Conservation (phyloP, 2,113 vertebrate species). For the Xenus cinereus region DNA sequence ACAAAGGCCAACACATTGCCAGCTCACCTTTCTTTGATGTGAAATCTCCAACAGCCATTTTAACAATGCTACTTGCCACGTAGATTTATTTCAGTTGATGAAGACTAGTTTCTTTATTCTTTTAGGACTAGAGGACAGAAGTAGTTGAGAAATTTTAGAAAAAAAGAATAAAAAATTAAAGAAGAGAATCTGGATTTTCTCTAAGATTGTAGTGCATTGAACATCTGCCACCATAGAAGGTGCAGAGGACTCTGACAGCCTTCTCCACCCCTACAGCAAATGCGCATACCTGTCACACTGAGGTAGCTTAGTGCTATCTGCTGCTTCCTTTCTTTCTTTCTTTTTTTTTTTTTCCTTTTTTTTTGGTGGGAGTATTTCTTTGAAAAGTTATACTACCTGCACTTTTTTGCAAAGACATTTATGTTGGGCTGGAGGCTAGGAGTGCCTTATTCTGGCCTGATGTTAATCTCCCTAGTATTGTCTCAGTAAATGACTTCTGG, state of each 20-base stretch:
- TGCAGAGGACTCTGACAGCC: background rate
- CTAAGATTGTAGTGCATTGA: background rate
- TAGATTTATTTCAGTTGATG: background rate
- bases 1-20: background rate
- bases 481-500: background rate
- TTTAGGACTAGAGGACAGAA: background rate
- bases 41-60: background rate
- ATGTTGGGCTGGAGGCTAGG: background rate
- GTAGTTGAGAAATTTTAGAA: background rate
- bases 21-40: background rate
- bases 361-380: background rate
- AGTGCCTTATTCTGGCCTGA: background rate
- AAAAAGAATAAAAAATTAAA: background rate
- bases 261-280: background rate
- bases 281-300: background rate
- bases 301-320: background rate
- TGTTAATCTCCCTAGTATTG: background rate
- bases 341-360: too few relatives aligned
- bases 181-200: background rate
- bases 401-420: background rate
- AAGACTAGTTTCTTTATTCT: background rate
- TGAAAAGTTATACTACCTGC: background rate
- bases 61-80: background rate
- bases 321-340: background rate
- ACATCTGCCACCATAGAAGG: fast-evolving